Evolutionary conservation across 2,888 invertebrate genomes (phyloP), one percentile per base, ranked within the genome.

Genomic region (Ochropleura leucogaster): DNA sequence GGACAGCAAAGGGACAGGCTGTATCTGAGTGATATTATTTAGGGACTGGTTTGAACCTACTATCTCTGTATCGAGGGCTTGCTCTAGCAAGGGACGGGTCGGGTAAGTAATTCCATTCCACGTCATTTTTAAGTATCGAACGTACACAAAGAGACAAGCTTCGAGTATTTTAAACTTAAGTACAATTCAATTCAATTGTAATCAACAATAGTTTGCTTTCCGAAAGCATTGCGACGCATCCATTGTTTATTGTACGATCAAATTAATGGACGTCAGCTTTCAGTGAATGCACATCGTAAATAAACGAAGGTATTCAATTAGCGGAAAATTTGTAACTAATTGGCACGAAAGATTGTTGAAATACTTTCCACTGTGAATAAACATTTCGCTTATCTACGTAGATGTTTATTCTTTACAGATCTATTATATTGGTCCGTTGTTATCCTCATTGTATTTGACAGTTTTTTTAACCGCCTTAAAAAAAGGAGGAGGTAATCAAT

Each of bases 201-300:
- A 10, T 40, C 4, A 67, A 46, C 46, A 53, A 30, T 4, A 47
- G 10, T 55, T 64, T 63, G 9, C 30, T 44, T 59, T 67, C 46
- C 40, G 20, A 71, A 66, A 66, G 59, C 55, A 81, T 72, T 46
- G 20, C 59, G 10, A 60, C 46, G 42, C 20, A 46, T 14, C 51
- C 78, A 71, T 82, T 77, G 82, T 81, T 74, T 70, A 82, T 68
- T 81, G 67, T 77, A 18, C 51, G 46, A 65, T 44, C 47, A 55
- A 72, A 64, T 71, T 9, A 73, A 82, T 82, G 46, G 44, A 57
- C 67, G 57, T 47, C 69, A 70, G 59, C 46, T 40, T 77, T 60
- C 64, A 77, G 64, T 68, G 63, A 77, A 82, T 68, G 67, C 67
- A 49, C 44, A 53, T 68, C 47, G 68, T 49, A 53, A 69, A 76